Evolutionary conservation across 2,888 invertebrate genomes (phyloP).

Genomic region (Andrena bucephala): DNA sequence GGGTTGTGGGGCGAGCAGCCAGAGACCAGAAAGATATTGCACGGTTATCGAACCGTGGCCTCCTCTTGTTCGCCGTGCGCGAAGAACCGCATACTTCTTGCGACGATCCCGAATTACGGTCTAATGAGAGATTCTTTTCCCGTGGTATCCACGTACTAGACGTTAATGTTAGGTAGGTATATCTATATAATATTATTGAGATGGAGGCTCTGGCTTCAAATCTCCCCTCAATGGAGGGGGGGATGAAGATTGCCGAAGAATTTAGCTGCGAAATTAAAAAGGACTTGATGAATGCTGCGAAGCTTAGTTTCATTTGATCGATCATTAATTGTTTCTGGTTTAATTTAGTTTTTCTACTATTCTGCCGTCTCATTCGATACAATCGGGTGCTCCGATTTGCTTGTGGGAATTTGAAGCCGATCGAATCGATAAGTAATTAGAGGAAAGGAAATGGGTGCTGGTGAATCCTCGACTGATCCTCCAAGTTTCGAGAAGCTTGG

Average conservation of each 20-base stretch:
- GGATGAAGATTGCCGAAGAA: no score
- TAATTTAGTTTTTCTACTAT: no score
- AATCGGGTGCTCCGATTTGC: background rate
- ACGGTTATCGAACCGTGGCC: conserved; percentile 29
- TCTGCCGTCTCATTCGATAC: no score
- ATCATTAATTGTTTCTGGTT: no score
- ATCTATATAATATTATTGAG: background rate
- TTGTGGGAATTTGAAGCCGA: background rate
- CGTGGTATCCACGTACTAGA: background rate
- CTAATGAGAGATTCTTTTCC: background rate
- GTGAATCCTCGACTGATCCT: background rate
- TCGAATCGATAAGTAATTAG: background rate
- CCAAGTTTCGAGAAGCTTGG: background rate
- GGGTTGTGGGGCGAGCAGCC: conserved; percentile 7
- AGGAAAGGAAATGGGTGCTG: background rate
- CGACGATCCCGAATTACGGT: conserved; percentile 4
- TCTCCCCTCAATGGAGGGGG: no score
- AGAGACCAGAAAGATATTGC: conserved; percentile 43
- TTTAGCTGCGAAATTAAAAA: no score
- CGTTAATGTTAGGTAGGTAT: background rate
- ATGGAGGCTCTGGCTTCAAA: background rate
- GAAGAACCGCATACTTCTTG: background rate
- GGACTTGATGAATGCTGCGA: no score
- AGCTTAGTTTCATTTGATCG: no score
- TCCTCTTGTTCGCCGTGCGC: background rate